These are phyloP conservation scores for Drosophila picticornis DNA, from an alignment of 2,888 invertebrate species.

Conservation along the genomic window DNA sequence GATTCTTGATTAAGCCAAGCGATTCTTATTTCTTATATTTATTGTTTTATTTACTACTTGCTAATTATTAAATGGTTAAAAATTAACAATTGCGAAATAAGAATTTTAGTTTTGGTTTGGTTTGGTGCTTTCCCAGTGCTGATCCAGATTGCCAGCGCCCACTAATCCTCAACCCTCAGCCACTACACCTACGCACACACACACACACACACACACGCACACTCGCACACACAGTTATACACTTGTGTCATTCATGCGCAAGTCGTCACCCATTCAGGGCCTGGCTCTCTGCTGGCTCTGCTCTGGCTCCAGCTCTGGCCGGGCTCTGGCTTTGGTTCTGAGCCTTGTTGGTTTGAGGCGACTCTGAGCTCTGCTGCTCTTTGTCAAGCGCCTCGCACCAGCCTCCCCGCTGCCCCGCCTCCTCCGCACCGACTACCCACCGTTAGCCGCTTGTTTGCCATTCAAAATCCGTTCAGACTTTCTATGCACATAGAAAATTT, in stretches of 20 bases:
- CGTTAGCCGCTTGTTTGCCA: constrained; percentile 74
- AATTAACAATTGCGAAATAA: background rate
- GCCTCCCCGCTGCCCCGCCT: background rate
- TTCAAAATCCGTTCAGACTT: constrained; percentile 82
- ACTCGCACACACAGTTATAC: constrained; percentile 21
- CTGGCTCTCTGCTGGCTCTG: constrained; percentile 19
- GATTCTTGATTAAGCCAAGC: background rate
- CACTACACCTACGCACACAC: constrained; percentile 6
- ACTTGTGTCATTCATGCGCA: constrained; percentile 76
- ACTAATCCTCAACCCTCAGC: constrained; percentile 4
- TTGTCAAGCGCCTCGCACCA: constrained; percentile 44
- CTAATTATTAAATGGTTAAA: background rate
- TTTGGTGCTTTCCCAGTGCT: background rate
- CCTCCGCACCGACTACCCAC: constrained; percentile 21
- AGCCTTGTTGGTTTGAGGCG: background rate
- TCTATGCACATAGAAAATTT: constrained; percentile 72
- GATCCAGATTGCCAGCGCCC: constrained; percentile 14
- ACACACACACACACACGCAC: constrained; percentile 12
- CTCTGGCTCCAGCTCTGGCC: constrained; percentile 25
- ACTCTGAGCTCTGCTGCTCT: constrained; percentile 43
- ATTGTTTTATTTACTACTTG: background rate
- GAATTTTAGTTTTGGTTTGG: background rate
- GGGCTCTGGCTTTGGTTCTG: constrained; percentile 17
- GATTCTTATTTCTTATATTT: background rate
- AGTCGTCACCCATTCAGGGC: constrained; percentile 76